These are phyloP conservation scores for Mustela nigripes DNA, from an alignment of 2,113 vertebrate genomes.

Conservation along the genomic window DNA sequence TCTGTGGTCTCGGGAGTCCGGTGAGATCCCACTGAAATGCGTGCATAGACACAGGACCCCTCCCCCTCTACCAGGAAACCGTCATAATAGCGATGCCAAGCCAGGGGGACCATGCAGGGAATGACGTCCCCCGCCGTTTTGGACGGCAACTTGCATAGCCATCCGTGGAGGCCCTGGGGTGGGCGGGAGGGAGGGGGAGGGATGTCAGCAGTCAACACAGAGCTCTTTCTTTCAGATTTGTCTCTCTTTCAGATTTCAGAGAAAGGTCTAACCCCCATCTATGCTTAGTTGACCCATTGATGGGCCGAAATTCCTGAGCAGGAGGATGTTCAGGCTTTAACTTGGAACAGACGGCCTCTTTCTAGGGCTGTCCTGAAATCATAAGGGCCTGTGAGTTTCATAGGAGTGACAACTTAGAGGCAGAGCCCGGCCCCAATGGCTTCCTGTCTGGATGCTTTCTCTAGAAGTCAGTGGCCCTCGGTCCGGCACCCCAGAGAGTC, in stretches of 20 bases:
- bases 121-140: rapidly evolving
- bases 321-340: neutral
- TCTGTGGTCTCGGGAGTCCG: neutral
- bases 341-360: neutral
- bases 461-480: neutral
- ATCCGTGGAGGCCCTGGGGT: rapidly evolving
- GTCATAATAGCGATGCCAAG: rapidly evolving
- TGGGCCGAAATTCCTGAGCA: neutral
- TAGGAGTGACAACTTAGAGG: rapidly evolving
- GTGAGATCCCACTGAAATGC: neutral
- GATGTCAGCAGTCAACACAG: rapidly evolving
- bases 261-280: neutral
- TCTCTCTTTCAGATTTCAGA: neutral
- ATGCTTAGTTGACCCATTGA: neutral
- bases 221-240: neutral
- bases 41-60: neutral
- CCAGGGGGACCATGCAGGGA: rapidly evolving
- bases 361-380: neutral
- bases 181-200: too few relatives aligned
- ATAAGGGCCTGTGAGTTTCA: neutral
- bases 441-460: neutral
- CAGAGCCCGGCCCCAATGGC: neutral
- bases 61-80: neutral
- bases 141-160: rapidly evolving
- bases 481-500: neutral